Base-by-base conservation (phyloP, 2,888 invertebrate genomes). In the Megamerina dolium region DNA sequence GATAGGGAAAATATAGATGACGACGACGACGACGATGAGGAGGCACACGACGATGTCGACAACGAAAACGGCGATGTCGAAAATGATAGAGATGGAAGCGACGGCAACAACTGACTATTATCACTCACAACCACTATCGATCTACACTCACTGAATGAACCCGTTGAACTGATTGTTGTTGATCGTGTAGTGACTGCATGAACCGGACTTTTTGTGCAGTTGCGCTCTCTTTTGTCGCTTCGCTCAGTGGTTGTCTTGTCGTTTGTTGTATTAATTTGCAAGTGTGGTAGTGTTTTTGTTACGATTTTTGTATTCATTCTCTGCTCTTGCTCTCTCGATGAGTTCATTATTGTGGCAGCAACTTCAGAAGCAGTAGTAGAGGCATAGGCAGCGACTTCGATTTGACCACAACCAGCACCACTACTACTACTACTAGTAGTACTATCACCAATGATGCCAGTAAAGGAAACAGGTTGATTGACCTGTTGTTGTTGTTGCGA, bases 391-490 rank as follows among this genome's bases (percentile, higher is more conserved):
- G 14, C 37, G 41, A 39, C 27, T n/a, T 31, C n/a, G 33, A 30
- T 33, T 37, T 43, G 16, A 32, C 19, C 19, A 39, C n/a, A n/a
- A n/a, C n/a, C n/a, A n/a, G n/a, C n/a, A n/a, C n/a, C n/a, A n/a
- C n/a, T n/a, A n/a, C n/a, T n/a, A n/a, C n/a, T n/a, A n/a, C n/a
- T n/a, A n/a, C n/a, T n/a, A n/a, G n/a, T n/a, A n/a, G n/a, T n/a
- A n/a, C n/a, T n/a, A n/a, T n/a, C n/a, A n/a, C n/a, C n/a, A n/a
- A n/a, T n/a, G n/a, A n/a, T n/a, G n/a, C 47, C 46, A 35, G 53
- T 51, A 51, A 56, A 60, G 63, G 59, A 60, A 62, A 59, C 61
- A 64, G 60, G 61, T 63, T 62, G 61, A 64, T 56, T 62, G 61
- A 64, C 61, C 63, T 60, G 61, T 46, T 35, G 36, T 44, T 47